Conservation (phyloP, 2,888 invertebrate genomes). For the Parasteatoda lunata region DNA sequence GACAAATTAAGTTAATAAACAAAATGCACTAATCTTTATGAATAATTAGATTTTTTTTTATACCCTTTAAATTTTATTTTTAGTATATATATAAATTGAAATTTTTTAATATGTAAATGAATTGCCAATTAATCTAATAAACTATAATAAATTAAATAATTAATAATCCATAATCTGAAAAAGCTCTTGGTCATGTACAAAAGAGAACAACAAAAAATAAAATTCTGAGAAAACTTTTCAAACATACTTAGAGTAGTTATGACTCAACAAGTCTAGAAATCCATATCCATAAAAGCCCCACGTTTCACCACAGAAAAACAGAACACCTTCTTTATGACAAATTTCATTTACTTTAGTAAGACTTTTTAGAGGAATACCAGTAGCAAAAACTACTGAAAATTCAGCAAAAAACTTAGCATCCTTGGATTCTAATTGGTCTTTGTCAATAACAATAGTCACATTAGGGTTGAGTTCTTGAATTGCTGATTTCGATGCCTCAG, state of each 20-base stretch:
- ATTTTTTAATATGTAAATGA: too few relatives aligned
- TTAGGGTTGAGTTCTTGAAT: conserved; percentile 93
- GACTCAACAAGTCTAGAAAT: conserved; percentile 91
- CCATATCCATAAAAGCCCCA: conserved; percentile 95
- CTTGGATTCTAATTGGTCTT: conserved; percentile 30
- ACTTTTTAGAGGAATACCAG: conserved; percentile 41
- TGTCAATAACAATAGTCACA: conserved; percentile 83
- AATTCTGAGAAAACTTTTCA: neutral
- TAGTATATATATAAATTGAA: too few relatives aligned
- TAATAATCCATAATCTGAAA: too few relatives aligned
- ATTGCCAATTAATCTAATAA: too few relatives aligned
- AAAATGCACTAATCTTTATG: too few relatives aligned
- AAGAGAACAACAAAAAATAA: too few relatives aligned
- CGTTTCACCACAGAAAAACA: conserved; percentile 67
- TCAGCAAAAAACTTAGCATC: conserved; percentile 37
- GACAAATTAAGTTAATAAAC: too few relatives aligned
- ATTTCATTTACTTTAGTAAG: conserved; percentile 60
- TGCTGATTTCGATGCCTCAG: conserved; percentile 85
- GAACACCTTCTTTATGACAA: conserved; percentile 47
- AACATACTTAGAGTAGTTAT: conserved; percentile 83
- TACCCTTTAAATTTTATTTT: too few relatives aligned
- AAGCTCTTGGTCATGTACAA: too few relatives aligned
- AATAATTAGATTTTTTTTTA: too few relatives aligned
- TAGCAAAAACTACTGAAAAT: conserved; percentile 63
- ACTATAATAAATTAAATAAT: too few relatives aligned